phyloP scores from a whole-genome alignment of 1,140 invertebrate genomes.

The Halesus radiatus region DNA sequence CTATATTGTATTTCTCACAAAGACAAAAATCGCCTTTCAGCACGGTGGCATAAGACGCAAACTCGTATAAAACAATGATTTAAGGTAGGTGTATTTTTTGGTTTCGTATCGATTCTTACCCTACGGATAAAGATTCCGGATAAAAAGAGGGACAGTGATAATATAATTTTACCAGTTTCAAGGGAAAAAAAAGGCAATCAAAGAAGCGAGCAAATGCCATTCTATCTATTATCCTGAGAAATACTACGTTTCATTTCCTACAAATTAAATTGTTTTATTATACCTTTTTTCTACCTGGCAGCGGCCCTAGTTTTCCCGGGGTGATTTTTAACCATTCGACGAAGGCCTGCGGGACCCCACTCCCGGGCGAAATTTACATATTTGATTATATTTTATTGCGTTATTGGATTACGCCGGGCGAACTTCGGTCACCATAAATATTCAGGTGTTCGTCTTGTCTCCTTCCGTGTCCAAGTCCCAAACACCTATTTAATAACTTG shows the following conservation, averaged over 20 bases:
- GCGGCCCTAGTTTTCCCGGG: neutral
- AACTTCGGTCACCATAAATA: constrained; percentile 38
- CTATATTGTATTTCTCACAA: neutral
- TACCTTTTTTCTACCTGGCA: constrained; percentile 39
- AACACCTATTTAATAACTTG: constrained; percentile 3
- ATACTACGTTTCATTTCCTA: constrained; percentile 43
- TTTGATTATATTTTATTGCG: constrained; percentile 50
- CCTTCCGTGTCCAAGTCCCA: constrained; percentile 3
- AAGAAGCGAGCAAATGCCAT: constrained; percentile 18
- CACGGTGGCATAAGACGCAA: neutral
- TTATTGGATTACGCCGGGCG: constrained; percentile 40
- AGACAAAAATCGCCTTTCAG: neutral
- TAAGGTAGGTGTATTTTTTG: neutral
- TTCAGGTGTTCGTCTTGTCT: constrained; percentile 27
- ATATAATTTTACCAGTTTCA: constrained; percentile 16
- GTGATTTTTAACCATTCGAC: constrained; percentile 42
- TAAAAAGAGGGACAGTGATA: constrained; percentile 22
- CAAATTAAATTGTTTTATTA: constrained; percentile 50
- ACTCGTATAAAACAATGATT: neutral
- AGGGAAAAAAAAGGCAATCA: constrained; percentile 27
- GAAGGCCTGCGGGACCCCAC: neutral
- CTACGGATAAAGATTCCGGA: constrained; percentile 3
- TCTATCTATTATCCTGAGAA: constrained; percentile 40
- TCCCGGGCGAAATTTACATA: constrained; percentile 49
- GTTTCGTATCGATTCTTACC: constrained; percentile 9